Conservation (phyloP, 2,888 invertebrate genomes). For the Sesia apiformis region DNA sequence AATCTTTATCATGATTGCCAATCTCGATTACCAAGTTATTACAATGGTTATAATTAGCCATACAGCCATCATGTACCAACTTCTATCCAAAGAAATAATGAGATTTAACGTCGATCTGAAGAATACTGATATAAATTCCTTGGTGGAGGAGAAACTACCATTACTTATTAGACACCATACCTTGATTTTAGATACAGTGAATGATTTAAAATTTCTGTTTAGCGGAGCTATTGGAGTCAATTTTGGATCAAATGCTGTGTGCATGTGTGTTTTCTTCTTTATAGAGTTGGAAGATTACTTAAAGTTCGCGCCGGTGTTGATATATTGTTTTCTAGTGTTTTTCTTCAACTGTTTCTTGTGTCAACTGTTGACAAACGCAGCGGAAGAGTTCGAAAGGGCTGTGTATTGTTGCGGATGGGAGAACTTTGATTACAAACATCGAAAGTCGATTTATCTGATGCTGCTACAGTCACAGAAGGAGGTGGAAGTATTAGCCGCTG, state of each 20-base stretch:
- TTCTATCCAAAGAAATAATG: conserved; percentile 41
- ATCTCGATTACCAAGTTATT: conserved; percentile 43
- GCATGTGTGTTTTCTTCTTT: conserved; percentile 44
- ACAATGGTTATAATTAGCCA: conserved; percentile 45
- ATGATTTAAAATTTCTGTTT: conserved; percentile 37
- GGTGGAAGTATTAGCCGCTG: conserved; percentile 43
- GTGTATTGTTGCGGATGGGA: conserved; percentile 62
- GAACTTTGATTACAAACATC: conserved; percentile 38
- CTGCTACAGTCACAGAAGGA: conserved; percentile 44
- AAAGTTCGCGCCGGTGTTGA: conserved; percentile 36
- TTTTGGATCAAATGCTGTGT: conserved; percentile 45
- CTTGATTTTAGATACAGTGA: conserved; percentile 27
- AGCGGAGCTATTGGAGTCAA: conserved; percentile 50
- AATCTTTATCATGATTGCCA: conserved; percentile 25
- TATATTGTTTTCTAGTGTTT: conserved; percentile 45
- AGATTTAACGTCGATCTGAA: conserved; percentile 21
- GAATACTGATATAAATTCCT: conserved; percentile 12
- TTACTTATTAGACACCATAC: conserved; percentile 33
- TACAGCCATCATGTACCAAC: conserved; percentile 41
- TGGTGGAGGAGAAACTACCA: conserved; percentile 27
- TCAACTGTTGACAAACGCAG: conserved; percentile 44
- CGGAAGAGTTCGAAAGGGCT: conserved; percentile 41
- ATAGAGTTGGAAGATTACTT: conserved; percentile 38
- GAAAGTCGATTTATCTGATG: conserved; percentile 38
- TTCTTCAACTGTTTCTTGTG: conserved; percentile 56